Conservation (phyloP, 1,140 invertebrate genomes). For the Polypedilum pembai region DNA sequence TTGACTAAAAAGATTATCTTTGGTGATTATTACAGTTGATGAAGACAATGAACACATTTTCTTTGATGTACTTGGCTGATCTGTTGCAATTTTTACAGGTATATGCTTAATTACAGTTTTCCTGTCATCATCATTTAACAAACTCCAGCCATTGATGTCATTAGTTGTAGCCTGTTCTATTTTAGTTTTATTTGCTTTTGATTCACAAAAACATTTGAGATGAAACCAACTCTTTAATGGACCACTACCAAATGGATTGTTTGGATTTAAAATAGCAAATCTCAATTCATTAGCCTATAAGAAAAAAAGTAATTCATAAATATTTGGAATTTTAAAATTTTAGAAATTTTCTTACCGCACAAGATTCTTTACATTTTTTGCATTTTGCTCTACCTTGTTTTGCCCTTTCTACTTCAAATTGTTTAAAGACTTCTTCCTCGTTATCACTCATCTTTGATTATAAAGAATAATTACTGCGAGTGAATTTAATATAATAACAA, state of each 20-base stretch:
- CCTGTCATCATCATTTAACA: slow-evolving; percentile 59
- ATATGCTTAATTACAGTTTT: slow-evolving; percentile 49
- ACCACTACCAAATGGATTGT: slow-evolving; percentile 28
- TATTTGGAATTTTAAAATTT: not conserved
- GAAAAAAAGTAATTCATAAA: not conserved
- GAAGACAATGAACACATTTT: slow-evolving; percentile 30
- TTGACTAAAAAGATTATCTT: slow-evolving; percentile 67
- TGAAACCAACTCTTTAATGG: slow-evolving; percentile 83
- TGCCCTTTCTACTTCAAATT: slow-evolving; percentile 65
- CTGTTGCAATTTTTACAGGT: slow-evolving; percentile 40
- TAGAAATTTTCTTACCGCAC: not conserved
- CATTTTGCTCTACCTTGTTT: slow-evolving; percentile 74
- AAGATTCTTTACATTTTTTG: slow-evolving; percentile 69
- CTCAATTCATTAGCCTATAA: not conserved
- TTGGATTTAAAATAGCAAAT: not conserved
- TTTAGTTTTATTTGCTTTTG: slow-evolving; percentile 68
- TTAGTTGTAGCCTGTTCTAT: slow-evolving; percentile 72
- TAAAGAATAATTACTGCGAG: too few species aligned
- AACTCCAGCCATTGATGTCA: slow-evolving; percentile 70
- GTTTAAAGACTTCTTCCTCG: slow-evolving; percentile 37
- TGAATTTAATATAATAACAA: too few species aligned
- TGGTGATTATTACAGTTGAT: slow-evolving; percentile 35
- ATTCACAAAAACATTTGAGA: slow-evolving; percentile 69
- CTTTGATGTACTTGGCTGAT: slow-evolving; percentile 34
- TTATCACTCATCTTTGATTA: slow-evolving; percentile 3